Conservation (phyloP, 2,888 invertebrate genomes). For the Minunthozetes semirufus region DNA sequence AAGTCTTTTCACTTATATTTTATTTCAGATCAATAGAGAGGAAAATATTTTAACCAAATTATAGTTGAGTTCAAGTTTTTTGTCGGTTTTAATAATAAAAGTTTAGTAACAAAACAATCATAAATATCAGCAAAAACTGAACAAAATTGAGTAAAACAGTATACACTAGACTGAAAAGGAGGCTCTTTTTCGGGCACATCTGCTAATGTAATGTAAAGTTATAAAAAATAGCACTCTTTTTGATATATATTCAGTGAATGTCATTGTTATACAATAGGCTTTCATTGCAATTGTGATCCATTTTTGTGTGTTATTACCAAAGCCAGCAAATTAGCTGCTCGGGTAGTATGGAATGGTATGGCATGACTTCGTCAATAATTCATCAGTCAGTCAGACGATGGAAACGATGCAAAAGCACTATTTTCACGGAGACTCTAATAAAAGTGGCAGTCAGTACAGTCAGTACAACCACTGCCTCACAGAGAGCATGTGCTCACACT, state of each 20-base stretch:
- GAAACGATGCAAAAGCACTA: background rate
- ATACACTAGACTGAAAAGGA: background rate
- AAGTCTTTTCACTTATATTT: background rate
- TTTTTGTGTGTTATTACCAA: constrained; percentile 19
- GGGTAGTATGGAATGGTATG: constrained; percentile 10
- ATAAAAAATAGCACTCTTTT: constrained; percentile 18
- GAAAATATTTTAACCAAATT: no score
- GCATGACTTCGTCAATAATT: constrained; percentile 27
- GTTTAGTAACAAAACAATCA: background rate
- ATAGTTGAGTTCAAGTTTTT: background rate
- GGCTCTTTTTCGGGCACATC: constrained; percentile 1
- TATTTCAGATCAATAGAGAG: background rate
- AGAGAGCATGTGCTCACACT: constrained; percentile 14
- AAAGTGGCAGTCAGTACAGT: background rate
- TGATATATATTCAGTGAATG: constrained; percentile 17
- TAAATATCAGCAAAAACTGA: background rate
- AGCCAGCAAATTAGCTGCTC: constrained; percentile 26
- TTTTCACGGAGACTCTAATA: background rate
- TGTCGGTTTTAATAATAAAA: background rate
- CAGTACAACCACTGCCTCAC: background rate
- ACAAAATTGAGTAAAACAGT: background rate
- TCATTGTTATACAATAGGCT: constrained; percentile 21
- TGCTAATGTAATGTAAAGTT: constrained; percentile 20
- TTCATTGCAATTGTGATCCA: constrained; percentile 8
- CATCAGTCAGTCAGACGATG: constrained; percentile 27